Base-by-base conservation (phyloP, 2,113 vertebrate genomes). In the Perca flavescens region DNA sequence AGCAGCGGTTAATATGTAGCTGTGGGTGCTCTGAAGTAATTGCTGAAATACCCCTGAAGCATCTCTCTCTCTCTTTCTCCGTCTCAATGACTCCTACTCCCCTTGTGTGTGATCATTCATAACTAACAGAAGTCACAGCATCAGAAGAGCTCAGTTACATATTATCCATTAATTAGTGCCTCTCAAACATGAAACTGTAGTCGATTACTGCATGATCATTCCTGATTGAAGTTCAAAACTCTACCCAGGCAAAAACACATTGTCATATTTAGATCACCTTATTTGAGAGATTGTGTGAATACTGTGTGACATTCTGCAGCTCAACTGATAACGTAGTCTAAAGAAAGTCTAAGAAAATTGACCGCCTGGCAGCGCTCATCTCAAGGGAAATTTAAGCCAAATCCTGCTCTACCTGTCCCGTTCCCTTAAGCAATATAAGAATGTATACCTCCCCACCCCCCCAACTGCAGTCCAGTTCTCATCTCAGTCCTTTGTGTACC, bases 301-400 rank as follows among this genome's bases (percentile, higher is more conserved):
- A 21, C 46, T 17, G 46, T 64, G 19, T 36, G 7, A 3, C 13
- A 15, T 79, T 34, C n/a, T 64, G 64, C 64, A 22, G 4, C 25
- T 57, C 21, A 49, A 2, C 54, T 4, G 28, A 6, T 10, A 3
- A 40, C 1, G 36, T 40, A 40, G 36, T 40, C 36, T 40, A 40
- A 28, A 28, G 28, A 28, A 28, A 28, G 28, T 40, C 17, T 53
- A 2, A n/a, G 49, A 17, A 15, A 46, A 22, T 0, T 12, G 5
- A 22, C 47, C 10, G 8, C 21, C n/a, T 54, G 2, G 1, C 25
- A 17, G n/a, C 5, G 0, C 2, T 9, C 3, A 15, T 61, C 68
- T 47, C 49, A 65, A 68, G 31, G 57, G 79, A 86, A 86, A 86
- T 84, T 19, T 54, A 82, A 88, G 43, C 86, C 43, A 64, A 71